Conservation (phyloP, 2,113 vertebrate genomes). For the Laticauda colubrina region DNA sequence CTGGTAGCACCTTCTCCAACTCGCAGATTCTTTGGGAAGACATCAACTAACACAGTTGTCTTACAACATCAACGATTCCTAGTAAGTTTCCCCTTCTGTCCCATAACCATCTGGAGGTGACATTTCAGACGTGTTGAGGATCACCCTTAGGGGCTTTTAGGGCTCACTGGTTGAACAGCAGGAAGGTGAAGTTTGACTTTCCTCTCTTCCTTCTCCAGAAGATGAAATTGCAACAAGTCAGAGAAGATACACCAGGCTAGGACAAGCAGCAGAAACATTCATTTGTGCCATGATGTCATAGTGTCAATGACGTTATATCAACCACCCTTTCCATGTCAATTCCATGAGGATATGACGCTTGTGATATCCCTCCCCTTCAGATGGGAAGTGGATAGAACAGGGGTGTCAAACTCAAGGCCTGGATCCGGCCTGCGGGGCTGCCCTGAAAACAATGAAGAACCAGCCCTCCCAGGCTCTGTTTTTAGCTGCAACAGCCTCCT, state of each 20-base stretch:
- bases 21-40: no score
- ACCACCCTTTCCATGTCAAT: not conserved
- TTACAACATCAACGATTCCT: no score
- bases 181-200: not conserved
- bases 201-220: not conserved
- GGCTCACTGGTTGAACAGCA: not conserved
- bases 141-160: not conserved
- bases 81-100: no score
- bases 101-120: no score
- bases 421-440: no score
- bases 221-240: not conserved
- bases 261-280: not conserved
- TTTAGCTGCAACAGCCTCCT: no score
- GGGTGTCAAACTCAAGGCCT: no score
- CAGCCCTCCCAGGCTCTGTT: no score
- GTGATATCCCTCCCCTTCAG: not conserved
- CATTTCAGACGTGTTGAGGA: not conserved
- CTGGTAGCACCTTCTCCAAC: no score
- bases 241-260: not conserved
- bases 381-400: not conserved
- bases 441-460: no score
- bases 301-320: not conserved
- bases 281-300: not conserved
- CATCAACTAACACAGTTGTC: no score
- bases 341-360: not conserved